Conservation (phyloP, 2,113 vertebrate genomes). For the Eurypyga helias region DNA sequence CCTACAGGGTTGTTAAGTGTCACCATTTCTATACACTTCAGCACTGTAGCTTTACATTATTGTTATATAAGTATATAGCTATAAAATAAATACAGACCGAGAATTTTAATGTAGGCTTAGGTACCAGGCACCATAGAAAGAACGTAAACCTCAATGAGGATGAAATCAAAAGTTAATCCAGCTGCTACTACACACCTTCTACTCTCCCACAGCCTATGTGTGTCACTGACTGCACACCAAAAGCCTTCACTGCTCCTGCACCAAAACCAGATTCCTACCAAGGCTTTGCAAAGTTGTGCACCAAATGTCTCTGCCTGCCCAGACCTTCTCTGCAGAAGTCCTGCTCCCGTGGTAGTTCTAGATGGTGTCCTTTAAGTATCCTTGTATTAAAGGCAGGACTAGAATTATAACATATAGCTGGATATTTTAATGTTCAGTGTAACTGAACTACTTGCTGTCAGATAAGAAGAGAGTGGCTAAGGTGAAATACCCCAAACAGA, state of each 20-base stretch:
- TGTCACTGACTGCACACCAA: background rate
- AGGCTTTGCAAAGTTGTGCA: background rate
- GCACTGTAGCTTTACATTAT: background rate
- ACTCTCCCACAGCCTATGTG: background rate
- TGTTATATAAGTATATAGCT: background rate
- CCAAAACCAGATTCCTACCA: background rate
- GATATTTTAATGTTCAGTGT: background rate
- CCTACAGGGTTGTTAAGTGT: background rate
- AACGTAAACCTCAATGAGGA: background rate
- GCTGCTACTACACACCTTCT: background rate
- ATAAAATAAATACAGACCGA: background rate
- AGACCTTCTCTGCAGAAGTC: accelerated
- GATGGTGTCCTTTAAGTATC: background rate
- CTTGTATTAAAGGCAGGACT: background rate
- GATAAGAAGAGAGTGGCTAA: background rate
- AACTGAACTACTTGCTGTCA: background rate
- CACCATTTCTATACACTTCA: background rate
- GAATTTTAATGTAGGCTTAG: background rate
- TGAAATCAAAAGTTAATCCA: background rate
- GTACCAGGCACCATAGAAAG: background rate
- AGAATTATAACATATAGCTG: background rate
- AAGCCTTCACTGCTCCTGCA: background rate
- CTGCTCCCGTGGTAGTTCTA: background rate
- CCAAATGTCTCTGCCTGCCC: background rate
- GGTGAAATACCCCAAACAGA: background rate